These are phyloP conservation scores for Melanotaenia parkinsoni DNA, from an alignment of 2,797 vertebrate genomes.

Conservation along the genomic window DNA sequence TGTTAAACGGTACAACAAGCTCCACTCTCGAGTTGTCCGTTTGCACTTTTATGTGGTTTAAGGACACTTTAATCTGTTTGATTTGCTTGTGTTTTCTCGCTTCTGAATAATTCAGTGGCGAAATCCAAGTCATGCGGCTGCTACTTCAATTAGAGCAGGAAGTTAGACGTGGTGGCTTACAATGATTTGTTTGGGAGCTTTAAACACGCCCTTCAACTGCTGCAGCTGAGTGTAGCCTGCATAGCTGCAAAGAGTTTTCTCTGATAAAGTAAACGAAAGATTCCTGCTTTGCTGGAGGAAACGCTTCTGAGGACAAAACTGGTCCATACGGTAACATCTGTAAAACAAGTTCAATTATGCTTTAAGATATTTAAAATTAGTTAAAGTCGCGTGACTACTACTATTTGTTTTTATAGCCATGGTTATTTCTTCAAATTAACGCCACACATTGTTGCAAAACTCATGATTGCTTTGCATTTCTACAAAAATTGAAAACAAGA, in stretches of 20 bases:
- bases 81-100: not conserved
- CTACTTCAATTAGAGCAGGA: not conserved
- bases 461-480: not conserved
- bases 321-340: not conserved
- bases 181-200: slow-evolving; percentile 26
- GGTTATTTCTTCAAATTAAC: not conserved
- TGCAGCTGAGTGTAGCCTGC: not conserved
- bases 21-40: not conserved
- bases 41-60: not conserved
- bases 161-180: not conserved
- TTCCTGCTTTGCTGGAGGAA: not conserved
- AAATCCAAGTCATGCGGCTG: slow-evolving; percentile 11
- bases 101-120: not conserved
- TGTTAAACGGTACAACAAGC: slow-evolving; percentile 7
- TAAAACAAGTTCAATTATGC: not conserved
- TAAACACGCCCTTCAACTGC: slow-evolving; percentile 43
- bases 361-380: too few species aligned
- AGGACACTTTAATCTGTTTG: not conserved
- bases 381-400: not conserved
- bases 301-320: not conserved
- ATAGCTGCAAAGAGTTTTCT: not conserved
- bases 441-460: slow-evolving; percentile 15
- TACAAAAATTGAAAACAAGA: not conserved
- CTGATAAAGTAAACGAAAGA: not conserved
- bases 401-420: slow-evolving; percentile 3